These are phyloP conservation scores for Pocillopora grandis DNA, from an alignment of 92 coral and sea anemone genomes.

Conservation along the genomic window DNA sequence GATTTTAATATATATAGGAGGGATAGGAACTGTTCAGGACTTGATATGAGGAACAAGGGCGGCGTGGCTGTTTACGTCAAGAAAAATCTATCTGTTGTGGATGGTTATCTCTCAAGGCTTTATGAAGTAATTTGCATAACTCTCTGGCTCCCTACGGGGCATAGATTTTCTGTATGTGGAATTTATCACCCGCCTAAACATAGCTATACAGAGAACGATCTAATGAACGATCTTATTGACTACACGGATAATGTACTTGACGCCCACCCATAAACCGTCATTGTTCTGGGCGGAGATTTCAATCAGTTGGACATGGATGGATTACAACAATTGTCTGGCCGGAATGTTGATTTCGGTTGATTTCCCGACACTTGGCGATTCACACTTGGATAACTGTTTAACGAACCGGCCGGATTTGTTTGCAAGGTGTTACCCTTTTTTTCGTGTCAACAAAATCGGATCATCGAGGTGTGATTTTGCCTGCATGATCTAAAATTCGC, in stretches of 20 bases:
- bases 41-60: constrained; percentile 52
- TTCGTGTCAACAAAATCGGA: no score
- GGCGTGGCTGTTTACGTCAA: constrained; percentile 43
- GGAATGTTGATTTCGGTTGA: constrained; percentile 32
- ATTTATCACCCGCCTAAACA: not conserved
- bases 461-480: no score
- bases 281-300: constrained; percentile 6
- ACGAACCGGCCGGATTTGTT: not conserved
- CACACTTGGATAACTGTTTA: constrained; percentile 14
- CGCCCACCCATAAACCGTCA: no score
- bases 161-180: not conserved
- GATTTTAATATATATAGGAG: constrained; percentile 38
- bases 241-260: no score
- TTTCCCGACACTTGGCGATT: constrained; percentile 28
- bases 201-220: no score
- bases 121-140: not conserved
- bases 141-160: not conserved
- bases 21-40: constrained; percentile 21
- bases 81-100: constrained; percentile 2
- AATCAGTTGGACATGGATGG: no score
- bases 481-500: no score
- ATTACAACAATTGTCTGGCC: constrained; percentile 26
- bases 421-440: no score
- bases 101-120: not conserved
- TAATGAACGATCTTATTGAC: not conserved